phyloP scores from a whole-genome alignment of 2,113 vertebrate genomes.

The Pteruthius melanotis region DNA sequence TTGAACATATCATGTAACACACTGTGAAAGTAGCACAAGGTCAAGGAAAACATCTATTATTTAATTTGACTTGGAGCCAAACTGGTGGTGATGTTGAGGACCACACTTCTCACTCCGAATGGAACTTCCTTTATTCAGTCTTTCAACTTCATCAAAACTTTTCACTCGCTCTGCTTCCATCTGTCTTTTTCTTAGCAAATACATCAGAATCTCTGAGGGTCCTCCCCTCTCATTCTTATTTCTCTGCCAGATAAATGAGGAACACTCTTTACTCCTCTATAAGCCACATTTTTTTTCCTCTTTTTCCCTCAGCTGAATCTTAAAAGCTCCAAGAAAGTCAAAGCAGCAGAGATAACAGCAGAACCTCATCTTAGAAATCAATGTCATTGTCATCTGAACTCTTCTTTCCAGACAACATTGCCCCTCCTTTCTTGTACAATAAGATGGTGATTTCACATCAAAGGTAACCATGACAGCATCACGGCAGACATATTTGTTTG shows the following conservation, averaged over 20 bases:
- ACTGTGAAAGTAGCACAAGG: slow-evolving; percentile 33
- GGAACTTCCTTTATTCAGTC: slow-evolving; percentile 43
- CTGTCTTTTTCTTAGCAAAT: not conserved
- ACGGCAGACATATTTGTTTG: not conserved
- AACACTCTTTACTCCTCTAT: not conserved
- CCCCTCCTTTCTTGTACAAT: not conserved
- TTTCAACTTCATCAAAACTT: slow-evolving; percentile 40
- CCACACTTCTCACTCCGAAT: slow-evolving; percentile 2
- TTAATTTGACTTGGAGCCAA: slow-evolving; percentile 50
- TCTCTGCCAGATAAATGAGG: not conserved
- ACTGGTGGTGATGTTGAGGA: slow-evolving; percentile 31
- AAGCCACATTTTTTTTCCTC: not conserved
- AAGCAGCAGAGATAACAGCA: not conserved
- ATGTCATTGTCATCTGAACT: not conserved
- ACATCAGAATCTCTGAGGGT: not conserved
- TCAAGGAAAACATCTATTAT: slow-evolving; percentile 58
- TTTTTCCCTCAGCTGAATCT: not conserved
- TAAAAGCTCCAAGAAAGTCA: not conserved
- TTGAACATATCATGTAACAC: slow-evolving; percentile 3
- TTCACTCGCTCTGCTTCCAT: not conserved
- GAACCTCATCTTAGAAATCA: not conserved
- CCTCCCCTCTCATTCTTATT: not conserved
- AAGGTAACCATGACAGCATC: slow-evolving; percentile 14
- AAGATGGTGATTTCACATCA: not conserved
- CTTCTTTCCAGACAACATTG: not conserved